These are phyloP conservation scores for Halichoeres trimaculatus DNA, from an alignment of 2,113 vertebrate species.

Conservation along the genomic window DNA sequence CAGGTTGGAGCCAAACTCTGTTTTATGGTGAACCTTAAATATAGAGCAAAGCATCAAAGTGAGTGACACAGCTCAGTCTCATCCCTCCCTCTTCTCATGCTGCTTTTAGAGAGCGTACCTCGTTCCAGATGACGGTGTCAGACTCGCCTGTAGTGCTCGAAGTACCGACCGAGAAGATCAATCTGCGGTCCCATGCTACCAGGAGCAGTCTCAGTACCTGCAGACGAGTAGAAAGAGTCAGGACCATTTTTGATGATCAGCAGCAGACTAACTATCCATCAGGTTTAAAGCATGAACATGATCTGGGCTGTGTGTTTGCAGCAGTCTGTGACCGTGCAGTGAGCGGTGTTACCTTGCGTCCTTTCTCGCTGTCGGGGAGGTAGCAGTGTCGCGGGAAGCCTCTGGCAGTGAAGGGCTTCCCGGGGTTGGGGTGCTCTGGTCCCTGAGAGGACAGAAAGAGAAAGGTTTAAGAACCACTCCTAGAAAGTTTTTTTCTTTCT, in stretches of 20 bases:
- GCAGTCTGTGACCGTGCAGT: neutral
- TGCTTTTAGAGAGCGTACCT: constrained; percentile 61
- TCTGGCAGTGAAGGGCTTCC: constrained; percentile 93
- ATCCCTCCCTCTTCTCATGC: too few relatives aligned
- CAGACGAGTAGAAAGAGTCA: too few relatives aligned
- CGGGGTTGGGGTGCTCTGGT: constrained; percentile 92
- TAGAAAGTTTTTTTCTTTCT: too few relatives aligned
- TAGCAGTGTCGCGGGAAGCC: constrained; percentile 97
- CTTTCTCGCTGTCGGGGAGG: constrained; percentile 95
- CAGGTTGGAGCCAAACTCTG: constrained; percentile 95
- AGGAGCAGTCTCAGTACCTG: constrained; percentile 93
- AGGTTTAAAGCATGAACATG: too few relatives aligned
- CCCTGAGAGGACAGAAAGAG: constrained; percentile 78
- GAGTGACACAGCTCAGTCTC: too few relatives aligned
- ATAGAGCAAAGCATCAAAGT: too few relatives aligned
- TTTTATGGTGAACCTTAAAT: constrained; percentile 92
- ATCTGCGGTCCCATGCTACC: constrained; percentile 93
- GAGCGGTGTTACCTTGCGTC: constrained; percentile 87
- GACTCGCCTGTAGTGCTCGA: constrained; percentile 96
- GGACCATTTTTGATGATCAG: too few relatives aligned
- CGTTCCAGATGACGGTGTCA: constrained; percentile 96
- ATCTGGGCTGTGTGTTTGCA: too few relatives aligned
- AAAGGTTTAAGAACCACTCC: neutral
- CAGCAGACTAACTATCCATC: too few relatives aligned
- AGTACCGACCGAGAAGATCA: constrained; percentile 94